Evolutionary conservation across 2,113 vertebrate genomes (phyloP).

Genomic region (Hymenochirus boettgeri): DNA sequence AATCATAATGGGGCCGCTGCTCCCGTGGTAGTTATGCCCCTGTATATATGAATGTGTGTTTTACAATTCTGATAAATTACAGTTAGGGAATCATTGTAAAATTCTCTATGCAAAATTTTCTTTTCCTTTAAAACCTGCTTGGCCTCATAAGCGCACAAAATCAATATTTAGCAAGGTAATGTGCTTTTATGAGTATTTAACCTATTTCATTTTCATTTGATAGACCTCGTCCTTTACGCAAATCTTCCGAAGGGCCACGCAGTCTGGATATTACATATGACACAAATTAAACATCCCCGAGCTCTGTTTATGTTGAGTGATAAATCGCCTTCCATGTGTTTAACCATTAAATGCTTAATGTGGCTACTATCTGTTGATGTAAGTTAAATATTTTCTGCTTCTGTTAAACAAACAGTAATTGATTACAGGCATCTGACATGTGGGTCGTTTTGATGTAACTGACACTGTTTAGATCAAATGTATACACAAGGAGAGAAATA

Average conservation of each 20-base stretch:
- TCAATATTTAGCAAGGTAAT: neutral
- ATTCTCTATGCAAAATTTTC: too few relatives aligned
- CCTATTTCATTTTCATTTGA: neutral
- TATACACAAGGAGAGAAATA: neutral
- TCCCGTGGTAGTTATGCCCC: too few relatives aligned
- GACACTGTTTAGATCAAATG: neutral
- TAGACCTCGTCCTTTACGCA: neutral
- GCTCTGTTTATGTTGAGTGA: constrained; percentile 5
- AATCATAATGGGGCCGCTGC: too few relatives aligned
- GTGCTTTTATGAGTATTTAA: neutral
- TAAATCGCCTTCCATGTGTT: constrained; percentile 24
- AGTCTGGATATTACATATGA: constrained; percentile 1
- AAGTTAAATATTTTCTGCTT: constrained; percentile 11
- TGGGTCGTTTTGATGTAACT: neutral
- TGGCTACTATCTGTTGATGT: neutral
- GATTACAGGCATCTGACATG: neutral
- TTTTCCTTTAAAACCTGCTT: too few relatives aligned
- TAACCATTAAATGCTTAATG: constrained; percentile 10
- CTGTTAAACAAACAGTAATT: constrained; percentile 22
- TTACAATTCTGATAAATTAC: too few relatives aligned
- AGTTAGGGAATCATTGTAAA: too few relatives aligned
- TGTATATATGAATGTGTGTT: too few relatives aligned
- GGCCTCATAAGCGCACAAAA: too few relatives aligned
- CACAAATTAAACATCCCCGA: constrained; percentile 1
- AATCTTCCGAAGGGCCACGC: neutral